Base-by-base conservation (phyloP, 2,888 invertebrate species). In the Drosophila pegasa region DNA sequence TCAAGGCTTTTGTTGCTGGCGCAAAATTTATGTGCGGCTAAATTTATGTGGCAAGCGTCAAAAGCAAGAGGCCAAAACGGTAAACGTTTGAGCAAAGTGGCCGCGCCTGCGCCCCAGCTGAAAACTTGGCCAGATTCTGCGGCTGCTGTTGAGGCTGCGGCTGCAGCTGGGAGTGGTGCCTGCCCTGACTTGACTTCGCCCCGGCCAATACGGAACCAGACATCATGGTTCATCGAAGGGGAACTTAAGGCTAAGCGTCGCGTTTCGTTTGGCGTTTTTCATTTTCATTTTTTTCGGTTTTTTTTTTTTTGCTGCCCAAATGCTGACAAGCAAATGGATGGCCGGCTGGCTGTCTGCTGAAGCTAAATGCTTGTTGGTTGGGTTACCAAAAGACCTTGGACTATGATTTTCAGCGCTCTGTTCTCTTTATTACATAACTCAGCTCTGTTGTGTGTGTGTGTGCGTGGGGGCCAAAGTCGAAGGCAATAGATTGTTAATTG, bases 261-360 rank as follows among this genome's bases (percentile, higher is more conserved):
- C 80, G 79, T 62, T 85, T 87, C 72, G 76, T 71, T 57, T 37
- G 12, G 45, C 29, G 45, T 38, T 27, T 8, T 27, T 45, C 20
- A 55, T 29, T 29, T 29, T 41, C 1, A 16, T 10, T 37, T 38
- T 54, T 43, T 27, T 9, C 41, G 37, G 20, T 41, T 63, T 50
- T 68, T 50, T 43, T 68, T 63, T 54, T 58, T 45, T 55, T 61
- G 63, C 51, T 65, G 48, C 66, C 68, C 58, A 80, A 84, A 80
- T 67, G 85, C 79, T 87, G 82, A 87, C 82, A 83, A 55, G 61
- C 78, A 71, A 75, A 87, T 87, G 61, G 81, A 87, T 85, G 88
- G 64, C 71, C 68, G 71, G 35, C 59, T 63, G 60, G 22, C 54
- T 63, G 71, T 66, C 75, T 59, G 75, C 20, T 51, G 57, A 60